A percentile compares a stretch with the other conserved stretches of the same genome.
Conservation (phyloP, 2,888 invertebrate genomes). For the Orthosia gothica region DNA sequence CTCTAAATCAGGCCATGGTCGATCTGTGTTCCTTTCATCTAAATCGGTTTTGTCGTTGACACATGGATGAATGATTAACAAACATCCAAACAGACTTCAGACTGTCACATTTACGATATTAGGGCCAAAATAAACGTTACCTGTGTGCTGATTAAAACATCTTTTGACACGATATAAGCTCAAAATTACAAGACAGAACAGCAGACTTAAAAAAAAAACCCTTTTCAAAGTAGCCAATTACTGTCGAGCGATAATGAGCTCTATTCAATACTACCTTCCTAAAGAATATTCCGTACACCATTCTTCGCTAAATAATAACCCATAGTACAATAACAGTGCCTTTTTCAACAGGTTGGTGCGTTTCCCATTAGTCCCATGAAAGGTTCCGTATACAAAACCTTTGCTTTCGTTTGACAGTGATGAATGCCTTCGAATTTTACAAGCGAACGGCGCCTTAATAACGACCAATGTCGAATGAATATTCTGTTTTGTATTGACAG, state of each 20-base stretch:
- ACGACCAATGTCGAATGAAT: not conserved
- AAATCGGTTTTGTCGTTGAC: too few relatives aligned
- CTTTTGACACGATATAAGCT: not conserved
- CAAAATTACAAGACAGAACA: not conserved
- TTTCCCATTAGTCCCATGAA: conserved; percentile 34
- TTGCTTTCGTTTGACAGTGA: conserved; percentile 42
- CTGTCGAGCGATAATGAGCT: too few relatives aligned
- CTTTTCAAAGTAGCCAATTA: too few relatives aligned
- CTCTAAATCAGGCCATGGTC: too few relatives aligned
- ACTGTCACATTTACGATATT: too few relatives aligned
- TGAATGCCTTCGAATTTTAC: conserved; percentile 30
- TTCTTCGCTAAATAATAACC: conserved; percentile 28
- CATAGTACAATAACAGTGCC: conserved; percentile 9
- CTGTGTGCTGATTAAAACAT: not conserved
- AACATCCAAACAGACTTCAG: too few relatives aligned
- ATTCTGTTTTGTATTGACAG: conserved; percentile 9
- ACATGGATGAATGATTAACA: too few relatives aligned
- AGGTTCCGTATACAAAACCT: conserved; percentile 17
- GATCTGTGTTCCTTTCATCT: too few relatives aligned
- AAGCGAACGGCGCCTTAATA: conserved; percentile 1
- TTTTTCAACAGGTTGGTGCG: conserved; percentile 8
- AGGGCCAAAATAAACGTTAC: too few relatives aligned
- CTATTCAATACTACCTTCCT: not conserved
- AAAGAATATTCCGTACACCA: not conserved
- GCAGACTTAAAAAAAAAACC: not conserved